These are phyloP conservation scores for Menidia menidia DNA, from an alignment of 2,797 vertebrate genomes.

Conservation along the genomic window DNA sequence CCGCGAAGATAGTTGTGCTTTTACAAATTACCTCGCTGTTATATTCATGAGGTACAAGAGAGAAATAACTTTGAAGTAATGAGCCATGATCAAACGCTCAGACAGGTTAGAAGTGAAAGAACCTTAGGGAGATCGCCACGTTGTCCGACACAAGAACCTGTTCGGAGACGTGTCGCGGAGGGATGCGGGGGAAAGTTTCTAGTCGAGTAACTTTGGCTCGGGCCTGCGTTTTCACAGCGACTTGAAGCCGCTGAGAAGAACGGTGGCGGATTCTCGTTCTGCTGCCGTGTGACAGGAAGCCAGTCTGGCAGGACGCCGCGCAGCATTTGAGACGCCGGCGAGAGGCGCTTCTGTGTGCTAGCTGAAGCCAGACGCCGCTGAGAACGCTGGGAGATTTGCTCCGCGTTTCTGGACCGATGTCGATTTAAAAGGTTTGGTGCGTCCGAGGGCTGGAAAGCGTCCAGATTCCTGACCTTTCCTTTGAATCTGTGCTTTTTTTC, in stretches of 20 bases:
- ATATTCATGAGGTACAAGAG: conserved; percentile 49
- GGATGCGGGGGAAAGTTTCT: conserved; percentile 14
- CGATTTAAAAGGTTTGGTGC: conserved; percentile 9
- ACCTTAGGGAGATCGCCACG: conserved; percentile 9
- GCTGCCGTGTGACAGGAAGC: conserved; percentile 18
- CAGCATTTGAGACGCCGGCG: conserved; percentile 29
- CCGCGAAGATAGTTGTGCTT: conserved; percentile 42
- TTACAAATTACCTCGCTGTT: conserved; percentile 55
- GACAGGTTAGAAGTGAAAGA: conserved; percentile 33
- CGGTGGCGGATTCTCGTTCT: conserved; percentile 21
- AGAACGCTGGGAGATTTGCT: background rate
- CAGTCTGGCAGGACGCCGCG: conserved; percentile 3
- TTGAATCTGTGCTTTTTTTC: conserved; percentile 14
- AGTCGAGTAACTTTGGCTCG: conserved; percentile 8
- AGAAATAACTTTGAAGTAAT: conserved; percentile 48
- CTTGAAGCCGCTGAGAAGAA: conserved; percentile 15
- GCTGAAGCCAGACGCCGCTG: background rate
- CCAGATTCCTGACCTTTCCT: conserved; percentile 21
- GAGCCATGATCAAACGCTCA: conserved; percentile 37
- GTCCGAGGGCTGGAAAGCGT: conserved; percentile 14
- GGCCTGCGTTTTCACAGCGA: conserved; percentile 20
- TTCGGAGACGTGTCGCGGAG: background rate
- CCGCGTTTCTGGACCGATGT: background rate
- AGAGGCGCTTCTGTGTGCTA: conserved; percentile 1
- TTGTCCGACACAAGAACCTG: conserved; percentile 11